These are phyloP conservation scores for Tortrix viridana DNA, from an alignment of 2,888 invertebrate genomes.

Conservation along the genomic window DNA sequence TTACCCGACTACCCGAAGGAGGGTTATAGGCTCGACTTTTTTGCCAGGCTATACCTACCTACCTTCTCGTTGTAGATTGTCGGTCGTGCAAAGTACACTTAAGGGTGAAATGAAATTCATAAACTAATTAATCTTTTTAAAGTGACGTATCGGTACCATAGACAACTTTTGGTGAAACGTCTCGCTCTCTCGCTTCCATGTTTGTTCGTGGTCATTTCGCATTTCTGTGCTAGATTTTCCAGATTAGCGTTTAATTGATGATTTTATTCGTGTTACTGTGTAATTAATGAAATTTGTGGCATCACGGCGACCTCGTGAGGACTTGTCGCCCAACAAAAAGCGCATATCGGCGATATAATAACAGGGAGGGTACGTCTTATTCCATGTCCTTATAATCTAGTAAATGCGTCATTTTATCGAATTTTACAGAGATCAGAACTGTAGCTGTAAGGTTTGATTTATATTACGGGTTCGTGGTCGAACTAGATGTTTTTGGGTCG, in stretches of 20 bases:
- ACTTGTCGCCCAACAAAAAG: conserved; percentile 77
- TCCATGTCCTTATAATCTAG: conserved; percentile 78
- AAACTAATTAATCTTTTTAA: conserved; percentile 47
- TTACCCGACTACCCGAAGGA: too few relatives aligned
- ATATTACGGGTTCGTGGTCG: conserved; percentile 42
- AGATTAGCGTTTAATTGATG: conserved; percentile 75
- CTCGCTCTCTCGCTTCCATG: conserved; percentile 81
- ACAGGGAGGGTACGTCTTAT: conserved; percentile 82
- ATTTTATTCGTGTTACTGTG: conserved; percentile 71
- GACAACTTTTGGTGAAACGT: conserved; percentile 67
- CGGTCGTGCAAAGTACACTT: conserved; percentile 17
- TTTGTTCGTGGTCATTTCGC: conserved; percentile 83
- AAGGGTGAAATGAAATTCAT: conserved; percentile 40
- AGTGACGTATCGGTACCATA: conserved; percentile 64
- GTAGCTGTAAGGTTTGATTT: conserved; percentile 55
- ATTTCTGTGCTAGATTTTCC: conserved; percentile 80
- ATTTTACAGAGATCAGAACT: conserved; percentile 65
- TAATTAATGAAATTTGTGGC: conserved; percentile 81
- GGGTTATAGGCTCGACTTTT: too few relatives aligned
- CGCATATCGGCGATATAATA: conserved; percentile 76
- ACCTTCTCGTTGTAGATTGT: too few relatives aligned
- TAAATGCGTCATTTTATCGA: conserved; percentile 84
- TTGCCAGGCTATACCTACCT: too few relatives aligned
- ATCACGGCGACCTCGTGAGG: conserved; percentile 79
- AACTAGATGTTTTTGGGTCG: conserved; percentile 38